Percentiles rank a stretch among this genome's conserved stretches.
Conservation (phyloP, 2,113 vertebrate genomes). For the Python bivittatus region DNA sequence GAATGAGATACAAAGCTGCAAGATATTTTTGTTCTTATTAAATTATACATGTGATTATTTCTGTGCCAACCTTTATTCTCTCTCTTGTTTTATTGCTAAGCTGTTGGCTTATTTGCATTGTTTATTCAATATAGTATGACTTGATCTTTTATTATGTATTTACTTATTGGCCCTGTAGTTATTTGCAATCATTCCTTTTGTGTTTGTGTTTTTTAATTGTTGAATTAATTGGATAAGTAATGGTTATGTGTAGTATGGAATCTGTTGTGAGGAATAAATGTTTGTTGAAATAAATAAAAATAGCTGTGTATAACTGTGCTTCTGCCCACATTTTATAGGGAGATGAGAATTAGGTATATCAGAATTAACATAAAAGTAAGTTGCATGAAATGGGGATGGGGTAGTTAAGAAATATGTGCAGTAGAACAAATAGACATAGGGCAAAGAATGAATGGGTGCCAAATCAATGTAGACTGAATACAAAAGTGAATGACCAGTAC, state of each 20-base stretch:
- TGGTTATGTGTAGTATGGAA: not conserved
- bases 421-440: not conserved
- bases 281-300: not conserved
- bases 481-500: not conserved
- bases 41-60: not conserved
- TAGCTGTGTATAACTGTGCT: not conserved
- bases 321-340: not conserved
- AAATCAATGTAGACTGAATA: not conserved
- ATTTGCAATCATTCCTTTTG: not conserved
- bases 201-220: not conserved
- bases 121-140: not conserved
- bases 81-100: not conserved
- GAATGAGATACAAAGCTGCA: not conserved
- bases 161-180: not conserved
- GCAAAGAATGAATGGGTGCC: not conserved
- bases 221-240: not conserved
- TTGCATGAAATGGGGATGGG: not conserved
- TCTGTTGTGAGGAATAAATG: not conserved
- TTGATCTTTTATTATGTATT: not conserved
- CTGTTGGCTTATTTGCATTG: not conserved
- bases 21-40: not conserved
- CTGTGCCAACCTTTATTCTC: not conserved
- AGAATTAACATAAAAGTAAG: not conserved
- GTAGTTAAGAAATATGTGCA: not conserved
- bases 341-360: not conserved